Evolutionary conservation across 2,888 invertebrate genomes (phyloP), one percentile per base, ranked within the genome.

Genomic region (Ophion obscuratus): DNA sequence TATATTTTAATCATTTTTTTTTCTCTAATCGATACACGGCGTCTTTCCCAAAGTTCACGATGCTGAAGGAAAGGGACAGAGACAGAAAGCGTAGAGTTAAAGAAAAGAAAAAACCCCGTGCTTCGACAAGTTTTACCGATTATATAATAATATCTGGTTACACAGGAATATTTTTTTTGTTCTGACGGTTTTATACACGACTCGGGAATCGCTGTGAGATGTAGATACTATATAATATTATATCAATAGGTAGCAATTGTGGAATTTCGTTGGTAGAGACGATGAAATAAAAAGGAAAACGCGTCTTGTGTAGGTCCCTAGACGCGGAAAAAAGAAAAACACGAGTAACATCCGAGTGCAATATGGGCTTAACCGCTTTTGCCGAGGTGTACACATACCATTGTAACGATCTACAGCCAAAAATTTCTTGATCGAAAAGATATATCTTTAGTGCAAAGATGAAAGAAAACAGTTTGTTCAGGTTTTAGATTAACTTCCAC

Each of bases 341-440:
- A 36, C 11, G 53, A 57, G 17, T 44, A 40, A 86, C 80, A 81
- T 87, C 90, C 81, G 87, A 91, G 91, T 91, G 91, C 91, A 91
- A 91, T 91, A 91, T 88, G 87, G 86, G 80, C 80, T 83, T 73
- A 88, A 87, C 88, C 84, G 83, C 85, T 82, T 86, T 78, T 83
- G 82, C 79, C 80, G 81, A 79, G 77, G 53, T 81, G 71, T 83
- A 80, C 59, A 62, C 67, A 62, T 76, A 76, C 82, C 73, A 78
- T 70, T 73, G 53, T 76, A 85, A 61, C 62, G 59, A 75, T 66
- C 70, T 71, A 47, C 66, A 59, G 82, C 76, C 59, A 85, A 75
- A 61, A 74, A 64, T 36, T 57, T 47, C 6, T 75, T 44, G 20
- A 68, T 44, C 57, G 67, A 57, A 61, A 73, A 53, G 7, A 59